phyloP scores from a whole-genome alignment of 1,140 invertebrate genomes.

The roundworm (Caenorhabditis elegans) region DNA sequence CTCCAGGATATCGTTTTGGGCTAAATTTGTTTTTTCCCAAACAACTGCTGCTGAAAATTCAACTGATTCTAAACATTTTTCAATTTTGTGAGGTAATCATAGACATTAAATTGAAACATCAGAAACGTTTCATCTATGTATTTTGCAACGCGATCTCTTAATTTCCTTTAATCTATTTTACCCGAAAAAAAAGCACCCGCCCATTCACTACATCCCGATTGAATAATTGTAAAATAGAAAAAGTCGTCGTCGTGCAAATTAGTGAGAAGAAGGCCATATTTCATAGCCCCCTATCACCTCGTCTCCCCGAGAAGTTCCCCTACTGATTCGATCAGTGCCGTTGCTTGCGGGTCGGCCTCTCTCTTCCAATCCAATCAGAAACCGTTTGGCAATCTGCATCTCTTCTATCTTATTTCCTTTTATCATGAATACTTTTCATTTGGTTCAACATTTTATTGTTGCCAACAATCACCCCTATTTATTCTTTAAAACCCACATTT shows the following conservation, averaged over 20 bases:
- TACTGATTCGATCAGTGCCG: slow-evolving; percentile 7
- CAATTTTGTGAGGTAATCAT: too few relatives aligned
- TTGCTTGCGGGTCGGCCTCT: not conserved
- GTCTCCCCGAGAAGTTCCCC: not conserved
- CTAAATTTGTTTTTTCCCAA: too few relatives aligned
- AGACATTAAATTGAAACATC: too few relatives aligned
- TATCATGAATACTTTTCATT: not conserved
- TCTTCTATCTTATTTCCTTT: not conserved
- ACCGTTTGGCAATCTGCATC: slow-evolving; percentile 14
- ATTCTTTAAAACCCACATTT: not conserved
- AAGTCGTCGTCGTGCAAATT: not conserved
- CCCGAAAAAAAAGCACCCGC: too few relatives aligned
- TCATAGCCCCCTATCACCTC: not conserved
- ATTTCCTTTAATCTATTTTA: too few relatives aligned
- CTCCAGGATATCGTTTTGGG: too few relatives aligned
- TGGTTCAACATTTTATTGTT: not conserved
- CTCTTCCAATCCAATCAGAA: not conserved
- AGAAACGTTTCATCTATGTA: too few relatives aligned
- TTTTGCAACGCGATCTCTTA: too few relatives aligned
- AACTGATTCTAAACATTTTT: too few relatives aligned
- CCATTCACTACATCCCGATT: not conserved
- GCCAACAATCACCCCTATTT: not conserved
- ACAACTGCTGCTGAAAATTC: too few relatives aligned
- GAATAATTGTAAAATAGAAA: not conserved
- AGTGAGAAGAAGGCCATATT: not conserved